Percentiles rank a stretch among this genome's conserved stretches.
Conservation (phyloP, 2,888 invertebrate genomes). For the Dendrolimus houi region DNA sequence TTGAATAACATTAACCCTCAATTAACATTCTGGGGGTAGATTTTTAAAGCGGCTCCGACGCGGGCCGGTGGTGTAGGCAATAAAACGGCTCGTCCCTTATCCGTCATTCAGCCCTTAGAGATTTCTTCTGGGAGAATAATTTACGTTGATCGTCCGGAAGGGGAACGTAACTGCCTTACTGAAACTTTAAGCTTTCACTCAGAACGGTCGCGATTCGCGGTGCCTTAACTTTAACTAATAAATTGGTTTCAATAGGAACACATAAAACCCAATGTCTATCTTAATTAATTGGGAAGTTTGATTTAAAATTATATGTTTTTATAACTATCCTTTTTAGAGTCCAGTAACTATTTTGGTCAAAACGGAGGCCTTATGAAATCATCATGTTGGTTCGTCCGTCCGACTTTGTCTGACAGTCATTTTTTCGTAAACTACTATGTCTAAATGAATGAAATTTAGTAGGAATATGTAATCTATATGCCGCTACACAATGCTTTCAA, state of each 20-base stretch:
- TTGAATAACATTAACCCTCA: constrained; percentile 69
- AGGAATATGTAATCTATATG: too few species aligned
- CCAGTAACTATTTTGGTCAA: too few species aligned
- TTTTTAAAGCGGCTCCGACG: constrained; percentile 62
- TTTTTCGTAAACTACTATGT: too few species aligned
- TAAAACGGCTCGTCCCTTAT: constrained; percentile 72
- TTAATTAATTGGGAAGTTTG: constrained; percentile 10
- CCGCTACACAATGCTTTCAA: too few species aligned
- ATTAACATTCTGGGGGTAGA: constrained; percentile 64
- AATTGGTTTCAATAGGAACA: constrained; percentile 60
- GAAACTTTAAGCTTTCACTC: constrained; percentile 75
- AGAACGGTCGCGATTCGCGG: constrained; percentile 64
- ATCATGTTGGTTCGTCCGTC: too few species aligned
- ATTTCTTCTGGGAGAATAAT: constrained; percentile 74
- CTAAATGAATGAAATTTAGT: too few species aligned
- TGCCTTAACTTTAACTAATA: constrained; percentile 65
- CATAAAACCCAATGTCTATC: constrained; percentile 35
- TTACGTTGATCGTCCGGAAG: constrained; percentile 72
- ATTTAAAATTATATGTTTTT: neutral
- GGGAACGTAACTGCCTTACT: constrained; percentile 72
- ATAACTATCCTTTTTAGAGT: too few species aligned
- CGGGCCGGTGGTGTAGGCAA: constrained; percentile 64
- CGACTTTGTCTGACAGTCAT: too few species aligned
- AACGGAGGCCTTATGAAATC: too few species aligned
- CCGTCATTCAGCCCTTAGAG: constrained; percentile 73